A percentile compares a stretch with the other conserved stretches of the same genome.
phyloP scores from a whole-genome alignment of 2,113 vertebrate genomes.

The Catagonus wagneri region DNA sequence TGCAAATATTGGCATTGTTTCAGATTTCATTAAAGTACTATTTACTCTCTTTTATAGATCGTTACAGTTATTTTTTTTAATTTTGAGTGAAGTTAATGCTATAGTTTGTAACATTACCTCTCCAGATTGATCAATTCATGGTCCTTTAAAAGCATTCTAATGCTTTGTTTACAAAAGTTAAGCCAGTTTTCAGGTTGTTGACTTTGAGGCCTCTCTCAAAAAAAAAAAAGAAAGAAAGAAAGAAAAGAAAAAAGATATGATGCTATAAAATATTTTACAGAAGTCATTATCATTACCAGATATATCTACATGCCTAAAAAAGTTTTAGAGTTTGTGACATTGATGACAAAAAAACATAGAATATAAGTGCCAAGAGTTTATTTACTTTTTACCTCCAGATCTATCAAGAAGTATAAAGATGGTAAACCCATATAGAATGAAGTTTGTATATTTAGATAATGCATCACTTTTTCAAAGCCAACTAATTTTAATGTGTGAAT shows the following conservation, averaged over 20 bases:
- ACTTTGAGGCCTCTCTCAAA: neutral
- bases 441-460: neutral
- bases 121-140: conserved; percentile 20
- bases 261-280: conserved; percentile 28
- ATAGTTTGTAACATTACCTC: neutral
- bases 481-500: neutral
- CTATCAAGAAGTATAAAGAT: neutral
- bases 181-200: conserved; percentile 23
- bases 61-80: neutral
- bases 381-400: neutral
- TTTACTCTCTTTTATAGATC: neutral
- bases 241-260: neutral
- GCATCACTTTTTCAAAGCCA: neutral
- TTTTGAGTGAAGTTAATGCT: neutral
- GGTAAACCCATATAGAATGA: neutral
- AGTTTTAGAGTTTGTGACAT: neutral
- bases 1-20: conserved; percentile 53
- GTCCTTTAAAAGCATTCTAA: neutral
- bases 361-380: neutral
- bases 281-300: neutral
- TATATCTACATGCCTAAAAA: neutral
- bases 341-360: neutral
- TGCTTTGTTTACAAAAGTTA: conserved; percentile 32
- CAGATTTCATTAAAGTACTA: conserved; percentile 48
- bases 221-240: neutral